Evolutionary conservation across 2,113 vertebrate species (phyloP).

Genomic region (Podiceps cristatus): DNA sequence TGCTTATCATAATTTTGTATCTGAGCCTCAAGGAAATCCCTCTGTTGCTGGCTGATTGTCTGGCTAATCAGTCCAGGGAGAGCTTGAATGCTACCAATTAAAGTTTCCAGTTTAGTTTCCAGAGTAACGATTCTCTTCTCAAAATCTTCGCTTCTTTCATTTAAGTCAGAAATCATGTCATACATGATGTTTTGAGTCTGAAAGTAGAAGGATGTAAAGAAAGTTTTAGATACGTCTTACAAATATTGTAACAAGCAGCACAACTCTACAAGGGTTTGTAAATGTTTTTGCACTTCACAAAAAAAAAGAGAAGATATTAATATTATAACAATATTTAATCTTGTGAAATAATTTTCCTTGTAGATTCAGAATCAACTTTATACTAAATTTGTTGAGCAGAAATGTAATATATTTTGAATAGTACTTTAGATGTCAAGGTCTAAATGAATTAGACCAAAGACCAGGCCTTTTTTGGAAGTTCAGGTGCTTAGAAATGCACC

Average conservation of each 20-base stretch:
- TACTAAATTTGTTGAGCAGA: neutral
- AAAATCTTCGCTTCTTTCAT: slow-evolving; percentile 97
- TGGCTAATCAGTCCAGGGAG: slow-evolving; percentile 96
- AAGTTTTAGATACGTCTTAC: neutral
- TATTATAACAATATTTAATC: neutral
- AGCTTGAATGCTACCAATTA: slow-evolving; percentile 94
- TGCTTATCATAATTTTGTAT: slow-evolving; percentile 92
- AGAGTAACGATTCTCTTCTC: slow-evolving; percentile 96
- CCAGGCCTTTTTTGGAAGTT: neutral
- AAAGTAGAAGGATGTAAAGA: slow-evolving; percentile 62
- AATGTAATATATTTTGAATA: neutral
- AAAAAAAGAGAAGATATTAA: neutral
- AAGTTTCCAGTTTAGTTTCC: slow-evolving; percentile 95
- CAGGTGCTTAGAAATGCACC: neutral
- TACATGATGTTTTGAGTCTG: slow-evolving; percentile 99
- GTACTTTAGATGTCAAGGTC: neutral
- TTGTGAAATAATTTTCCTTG: neutral
- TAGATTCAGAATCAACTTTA: neutral
- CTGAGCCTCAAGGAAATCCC: slow-evolving; percentile 93
- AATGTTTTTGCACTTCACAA: neutral
- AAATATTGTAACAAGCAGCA: neutral
- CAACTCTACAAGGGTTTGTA: neutral
- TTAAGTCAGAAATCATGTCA: slow-evolving; percentile 98
- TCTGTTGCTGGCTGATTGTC: slow-evolving; percentile 94
- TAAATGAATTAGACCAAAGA: neutral